Evolutionary conservation across 1,140 invertebrate genomes (phyloP).

Genomic region (Procambarus virginalis): DNA sequence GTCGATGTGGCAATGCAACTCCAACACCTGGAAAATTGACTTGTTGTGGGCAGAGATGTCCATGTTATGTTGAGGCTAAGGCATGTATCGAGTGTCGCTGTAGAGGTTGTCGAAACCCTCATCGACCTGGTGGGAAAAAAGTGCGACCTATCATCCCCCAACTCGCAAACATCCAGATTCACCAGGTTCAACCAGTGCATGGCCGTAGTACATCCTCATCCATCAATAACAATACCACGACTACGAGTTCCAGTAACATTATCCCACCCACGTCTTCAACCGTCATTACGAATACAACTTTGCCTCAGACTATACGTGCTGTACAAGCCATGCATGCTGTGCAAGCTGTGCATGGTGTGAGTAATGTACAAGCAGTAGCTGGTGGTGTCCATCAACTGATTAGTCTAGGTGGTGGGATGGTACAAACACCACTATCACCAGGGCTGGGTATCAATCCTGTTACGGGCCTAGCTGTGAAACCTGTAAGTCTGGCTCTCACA

Average conservation of each 20-base stretch:
- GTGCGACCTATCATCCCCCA: constrained; percentile 75
- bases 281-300: constrained; percentile 55
- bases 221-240: constrained; percentile 34
- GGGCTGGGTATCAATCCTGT: constrained; percentile 59
- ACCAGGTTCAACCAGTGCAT: constrained; percentile 69
- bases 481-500: constrained; percentile 63
- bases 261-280: constrained; percentile 32
- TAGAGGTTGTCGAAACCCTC: constrained; percentile 92
- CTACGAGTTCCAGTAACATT: constrained; percentile 33
- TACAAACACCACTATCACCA: constrained; percentile 43
- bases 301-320: constrained; percentile 67
- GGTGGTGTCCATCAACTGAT: constrained; percentile 66
- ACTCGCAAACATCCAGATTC: constrained; percentile 69
- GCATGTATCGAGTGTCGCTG: constrained; percentile 91
- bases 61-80: constrained; percentile 91
- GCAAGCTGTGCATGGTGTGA: constrained; percentile 68
- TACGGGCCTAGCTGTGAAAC: constrained; percentile 59
- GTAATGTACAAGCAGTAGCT: constrained; percentile 59
- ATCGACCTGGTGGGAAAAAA: constrained; percentile 86
- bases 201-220: constrained; percentile 39
- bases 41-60: constrained; percentile 93
- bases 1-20: constrained; percentile 92
- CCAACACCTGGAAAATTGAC: constrained; percentile 90
- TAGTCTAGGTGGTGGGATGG: constrained; percentile 56
- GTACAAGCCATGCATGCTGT: constrained; percentile 70